A percentile compares a stretch with the other conserved stretches of the same genome.
These are phyloP conservation scores for Papilio helenus DNA, from an alignment of 1,140 invertebrate genomes.

Conservation along the genomic window DNA sequence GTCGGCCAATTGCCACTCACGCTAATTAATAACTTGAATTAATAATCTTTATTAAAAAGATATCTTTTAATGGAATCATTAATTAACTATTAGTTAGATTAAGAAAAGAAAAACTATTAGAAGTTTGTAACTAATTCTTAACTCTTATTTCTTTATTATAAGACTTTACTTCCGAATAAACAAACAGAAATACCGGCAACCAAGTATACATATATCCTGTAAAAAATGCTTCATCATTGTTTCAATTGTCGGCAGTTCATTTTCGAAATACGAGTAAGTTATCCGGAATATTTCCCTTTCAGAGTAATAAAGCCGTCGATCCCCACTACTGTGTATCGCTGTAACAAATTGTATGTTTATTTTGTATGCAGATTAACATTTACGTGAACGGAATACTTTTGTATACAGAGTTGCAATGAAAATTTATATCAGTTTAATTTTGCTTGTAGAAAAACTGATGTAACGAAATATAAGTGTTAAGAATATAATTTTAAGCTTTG, in stretches of 20 bases:
- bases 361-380: neutral
- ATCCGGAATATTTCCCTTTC: slow-evolving; percentile 13
- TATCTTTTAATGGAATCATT: neutral
- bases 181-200: neutral
- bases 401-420: neutral
- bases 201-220: neutral
- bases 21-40: slow-evolving; percentile 19
- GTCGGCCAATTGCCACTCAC: slow-evolving; percentile 1
- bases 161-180: neutral
- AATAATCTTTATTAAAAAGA: neutral
- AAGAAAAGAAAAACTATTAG: no score
- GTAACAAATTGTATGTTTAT: slow-evolving; percentile 13
- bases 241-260: slow-evolving; percentile 21
- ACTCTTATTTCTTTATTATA: no score
- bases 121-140: no score
- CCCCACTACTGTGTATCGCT: slow-evolving; percentile 1
- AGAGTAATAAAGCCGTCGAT: neutral
- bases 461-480: neutral
- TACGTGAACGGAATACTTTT: neutral
- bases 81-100: neutral
- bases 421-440: neutral
- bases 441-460: neutral
- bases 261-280: slow-evolving; percentile 24
- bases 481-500: neutral
- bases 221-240: slow-evolving; percentile 9